These are phyloP conservation scores for Phrynosoma platyrhinos DNA, from an alignment of 2,113 vertebrate genomes.

Conservation along the genomic window DNA sequence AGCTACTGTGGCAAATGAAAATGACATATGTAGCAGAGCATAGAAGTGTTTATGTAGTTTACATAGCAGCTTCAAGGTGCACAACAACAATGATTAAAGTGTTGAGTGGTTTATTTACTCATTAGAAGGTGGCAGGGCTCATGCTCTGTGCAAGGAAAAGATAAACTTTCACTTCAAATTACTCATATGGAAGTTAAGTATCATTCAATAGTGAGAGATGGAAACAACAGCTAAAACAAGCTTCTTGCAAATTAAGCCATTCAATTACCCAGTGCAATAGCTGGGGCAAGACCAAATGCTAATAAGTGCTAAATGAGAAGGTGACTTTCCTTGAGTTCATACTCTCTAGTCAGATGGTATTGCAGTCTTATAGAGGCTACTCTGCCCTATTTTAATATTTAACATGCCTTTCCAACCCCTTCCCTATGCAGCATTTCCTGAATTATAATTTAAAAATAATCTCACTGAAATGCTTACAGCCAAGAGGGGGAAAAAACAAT, in stretches of 20 bases:
- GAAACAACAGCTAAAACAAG: conserved; percentile 57
- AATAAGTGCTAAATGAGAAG: conserved; percentile 56
- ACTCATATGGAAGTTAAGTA: conserved; percentile 59
- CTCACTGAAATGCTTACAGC: neutral
- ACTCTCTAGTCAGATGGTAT: conserved; percentile 19
- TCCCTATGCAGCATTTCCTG: neutral
- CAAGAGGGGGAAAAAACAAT: neutral
- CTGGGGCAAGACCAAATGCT: conserved; percentile 52
- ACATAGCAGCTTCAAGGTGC: conserved; percentile 65
- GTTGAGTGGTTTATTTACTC: conserved; percentile 68
- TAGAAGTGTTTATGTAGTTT: conserved; percentile 65
- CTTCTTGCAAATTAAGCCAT: conserved; percentile 64
- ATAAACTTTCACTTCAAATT: conserved; percentile 68
- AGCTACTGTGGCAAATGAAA: conserved; percentile 62
- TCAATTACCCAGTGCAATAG: conserved; percentile 62
- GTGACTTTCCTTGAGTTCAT: conserved; percentile 19
- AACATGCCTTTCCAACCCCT: neutral
- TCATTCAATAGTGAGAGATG: conserved; percentile 61
- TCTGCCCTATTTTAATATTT: neutral
- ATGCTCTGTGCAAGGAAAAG: conserved; percentile 55
- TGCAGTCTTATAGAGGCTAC: neutral
- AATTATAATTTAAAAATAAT: neutral
- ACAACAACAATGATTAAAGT: conserved; percentile 68
- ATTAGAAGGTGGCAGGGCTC: conserved; percentile 53
- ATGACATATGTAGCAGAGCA: conserved; percentile 65